Percentiles rank a stretch among this genome's conserved stretches.
Conservation (phyloP, 2,113 vertebrate genomes). For the Fregetta grallaria region DNA sequence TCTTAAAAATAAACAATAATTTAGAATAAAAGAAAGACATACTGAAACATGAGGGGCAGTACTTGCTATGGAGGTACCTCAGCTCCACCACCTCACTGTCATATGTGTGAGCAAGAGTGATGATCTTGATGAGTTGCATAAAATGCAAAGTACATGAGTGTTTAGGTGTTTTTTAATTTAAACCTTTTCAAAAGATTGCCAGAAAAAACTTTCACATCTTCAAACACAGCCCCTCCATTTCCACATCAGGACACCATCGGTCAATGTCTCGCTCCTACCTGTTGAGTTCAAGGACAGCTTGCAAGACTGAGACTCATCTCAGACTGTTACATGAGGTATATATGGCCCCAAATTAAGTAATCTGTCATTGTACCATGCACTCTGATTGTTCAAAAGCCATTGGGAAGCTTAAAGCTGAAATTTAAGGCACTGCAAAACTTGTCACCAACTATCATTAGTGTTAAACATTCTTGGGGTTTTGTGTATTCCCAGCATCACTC, state of each 20-base stretch:
- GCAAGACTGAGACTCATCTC: not conserved
- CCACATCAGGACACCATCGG: not conserved
- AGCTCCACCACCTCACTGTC: not conserved
- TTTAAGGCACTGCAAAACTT: not conserved
- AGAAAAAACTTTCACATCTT: not conserved
- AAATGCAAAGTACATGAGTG: not conserved
- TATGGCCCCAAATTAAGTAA: not conserved
- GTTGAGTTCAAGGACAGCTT: not conserved
- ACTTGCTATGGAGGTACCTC: not conserved
- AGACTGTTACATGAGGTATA: not conserved
- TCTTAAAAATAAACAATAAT: not conserved
- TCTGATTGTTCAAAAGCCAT: not conserved
- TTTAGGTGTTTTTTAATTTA: not conserved
- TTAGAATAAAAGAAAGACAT: not conserved
- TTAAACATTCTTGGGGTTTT: not conserved
- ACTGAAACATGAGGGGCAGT: not conserved
- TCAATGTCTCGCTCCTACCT: not conserved
- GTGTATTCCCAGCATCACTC: not conserved
- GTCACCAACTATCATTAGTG: not conserved
- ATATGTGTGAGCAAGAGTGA: not conserved
- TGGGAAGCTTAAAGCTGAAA: not conserved
- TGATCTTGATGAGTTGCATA: not conserved
- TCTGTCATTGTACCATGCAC: not conserved
- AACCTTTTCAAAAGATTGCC: not conserved
- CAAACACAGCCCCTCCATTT: not conserved